Base-by-base conservation (phyloP, 2,888 invertebrate genomes). In the Noctua comes region DNA sequence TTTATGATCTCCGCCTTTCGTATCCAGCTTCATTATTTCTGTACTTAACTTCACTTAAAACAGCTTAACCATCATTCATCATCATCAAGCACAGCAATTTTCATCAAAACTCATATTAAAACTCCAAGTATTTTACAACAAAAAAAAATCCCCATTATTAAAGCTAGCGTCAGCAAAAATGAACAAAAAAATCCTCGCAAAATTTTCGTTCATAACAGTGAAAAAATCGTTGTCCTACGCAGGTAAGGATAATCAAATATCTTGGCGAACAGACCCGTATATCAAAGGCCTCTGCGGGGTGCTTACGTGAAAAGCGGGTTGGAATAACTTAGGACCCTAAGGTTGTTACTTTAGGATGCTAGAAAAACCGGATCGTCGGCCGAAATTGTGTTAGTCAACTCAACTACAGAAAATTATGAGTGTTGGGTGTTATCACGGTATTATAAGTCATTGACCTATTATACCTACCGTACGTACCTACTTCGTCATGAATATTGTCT, bases 231-330 rank as follows among this genome's bases (percentile, higher is more conserved):
- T 84, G 85, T 84, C 88, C 83, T 70, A 36, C 77, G 36, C 80
- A 85, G 88, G 89, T 86, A 89, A 72, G 79, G 84, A 88, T 89
- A 88, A 86, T 89, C 88, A 89, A 88, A 88, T 88, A 88, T 89
- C 87, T 83, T 57, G 54, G 76, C 57, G 85, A 85, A 71, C 74
- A 82, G 69, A 79, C 77, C 79, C 84, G 82, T 88, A 88, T 88
- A 88, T 88, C 89, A 88, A 87, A 89, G 71, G 78, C 73, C 86
- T 82, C 88, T 46, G 82, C 76, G 85, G 89, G 85, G 87, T 85
- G 84, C 88, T 87, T 88, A 84, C 83, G 74, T 51, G 77, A 79
- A 82, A 87, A 84, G 76, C 68, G 81, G 82, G 76, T 77, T 78
- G 74, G 88, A 89, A 88, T 89, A 87, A 85, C 87, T 88, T 86